These are phyloP conservation scores for Diploscapter pachys DNA, from an alignment of 1,140 invertebrate species.

Conservation along the genomic window DNA sequence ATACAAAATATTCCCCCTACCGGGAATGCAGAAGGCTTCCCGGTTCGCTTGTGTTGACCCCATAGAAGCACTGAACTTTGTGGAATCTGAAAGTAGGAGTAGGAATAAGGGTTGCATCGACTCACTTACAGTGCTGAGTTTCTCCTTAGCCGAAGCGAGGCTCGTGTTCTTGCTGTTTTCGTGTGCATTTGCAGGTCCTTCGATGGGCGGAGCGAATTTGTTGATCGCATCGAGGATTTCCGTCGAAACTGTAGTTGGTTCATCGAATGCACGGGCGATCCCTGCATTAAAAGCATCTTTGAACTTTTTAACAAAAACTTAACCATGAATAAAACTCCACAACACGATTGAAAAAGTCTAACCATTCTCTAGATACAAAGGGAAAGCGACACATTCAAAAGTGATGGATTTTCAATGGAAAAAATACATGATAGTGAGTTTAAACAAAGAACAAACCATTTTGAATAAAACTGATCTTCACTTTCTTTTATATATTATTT, in stretches of 20 bases:
- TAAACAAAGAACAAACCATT: no score
- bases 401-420: no score
- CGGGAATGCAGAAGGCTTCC: conserved; percentile 64
- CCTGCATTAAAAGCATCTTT: no score
- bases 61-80: conserved; percentile 59
- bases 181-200: conserved; percentile 27
- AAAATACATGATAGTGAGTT: no score
- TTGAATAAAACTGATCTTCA: no score
- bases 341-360: no score
- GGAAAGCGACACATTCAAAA: no score
- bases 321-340: no score
- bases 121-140: conserved; percentile 45
- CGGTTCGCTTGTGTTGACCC: conserved; percentile 52
- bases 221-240: conserved; percentile 20
- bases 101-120: neutral
- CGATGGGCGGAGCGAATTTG: neutral
- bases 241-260: conserved; percentile 11
- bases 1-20: no score
- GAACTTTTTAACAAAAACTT: no score
- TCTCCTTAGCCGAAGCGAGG: conserved; percentile 60
- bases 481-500: no score
- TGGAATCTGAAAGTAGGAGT: conserved; percentile 57
- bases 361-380: no score
- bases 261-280: neutral
- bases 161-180: conserved; percentile 41